These are phyloP conservation scores for Labeo calbasu DNA, from an alignment of 2,797 vertebrate species.

Conservation along the genomic window DNA sequence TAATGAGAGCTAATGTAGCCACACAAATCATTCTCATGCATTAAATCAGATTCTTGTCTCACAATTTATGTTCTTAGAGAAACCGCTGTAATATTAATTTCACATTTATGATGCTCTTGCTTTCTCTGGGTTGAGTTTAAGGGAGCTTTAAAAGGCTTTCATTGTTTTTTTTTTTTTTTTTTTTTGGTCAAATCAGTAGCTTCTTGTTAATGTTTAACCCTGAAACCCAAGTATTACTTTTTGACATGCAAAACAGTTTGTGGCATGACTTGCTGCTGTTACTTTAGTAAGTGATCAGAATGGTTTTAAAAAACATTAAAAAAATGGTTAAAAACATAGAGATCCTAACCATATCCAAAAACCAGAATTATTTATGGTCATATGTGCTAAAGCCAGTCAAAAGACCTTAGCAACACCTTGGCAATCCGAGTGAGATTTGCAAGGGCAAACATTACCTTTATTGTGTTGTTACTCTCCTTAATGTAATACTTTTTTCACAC, in stretches of 20 bases:
- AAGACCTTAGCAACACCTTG: too few species aligned
- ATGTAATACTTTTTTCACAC: background rate
- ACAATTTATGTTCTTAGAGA: constrained; percentile 39
- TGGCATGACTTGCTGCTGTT: background rate
- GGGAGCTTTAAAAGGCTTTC: constrained; percentile 18
- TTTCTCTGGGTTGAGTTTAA: constrained; percentile 57
- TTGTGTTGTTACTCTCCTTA: background rate
- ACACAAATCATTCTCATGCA: constrained; percentile 57
- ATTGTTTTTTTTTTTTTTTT: background rate
- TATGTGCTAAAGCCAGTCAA: too few species aligned
- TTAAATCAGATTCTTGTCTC: constrained; percentile 60
- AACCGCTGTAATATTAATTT: constrained; percentile 50
- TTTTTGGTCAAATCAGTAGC: background rate
- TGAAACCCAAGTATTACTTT: background rate
- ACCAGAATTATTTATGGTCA: background rate
- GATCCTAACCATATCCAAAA: background rate
- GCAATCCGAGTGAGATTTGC: background rate
- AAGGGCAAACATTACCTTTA: background rate
- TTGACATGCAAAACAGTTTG: background rate
- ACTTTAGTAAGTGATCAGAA: background rate
- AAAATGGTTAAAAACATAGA: background rate
- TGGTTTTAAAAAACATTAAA: background rate
- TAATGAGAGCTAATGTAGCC: constrained; percentile 66
- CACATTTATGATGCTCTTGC: constrained; percentile 51
- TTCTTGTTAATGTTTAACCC: constrained; percentile 6